Conservation (phyloP, 2,113 vertebrate genomes). For the Clarias macrocephalus region DNA sequence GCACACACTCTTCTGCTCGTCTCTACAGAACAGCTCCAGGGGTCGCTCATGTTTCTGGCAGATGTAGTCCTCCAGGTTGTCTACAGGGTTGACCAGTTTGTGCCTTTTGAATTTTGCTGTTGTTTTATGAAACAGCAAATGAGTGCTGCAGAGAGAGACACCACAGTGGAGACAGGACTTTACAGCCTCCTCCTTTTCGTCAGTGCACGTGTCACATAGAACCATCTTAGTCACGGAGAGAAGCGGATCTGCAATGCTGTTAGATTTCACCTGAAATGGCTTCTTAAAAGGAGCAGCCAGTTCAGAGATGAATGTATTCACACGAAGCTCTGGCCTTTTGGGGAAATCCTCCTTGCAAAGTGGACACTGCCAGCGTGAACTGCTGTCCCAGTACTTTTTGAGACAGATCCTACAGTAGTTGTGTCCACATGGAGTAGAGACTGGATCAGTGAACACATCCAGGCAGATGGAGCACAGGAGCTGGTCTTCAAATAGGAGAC, state of each 20-base stretch:
- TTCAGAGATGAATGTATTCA: too few relatives aligned
- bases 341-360: too few relatives aligned
- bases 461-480: too few relatives aligned
- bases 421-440: too few relatives aligned
- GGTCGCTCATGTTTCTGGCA: constrained; percentile 4
- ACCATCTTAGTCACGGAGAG: neutral
- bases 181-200: neutral
- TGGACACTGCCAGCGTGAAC: too few relatives aligned
- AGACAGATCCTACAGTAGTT: too few relatives aligned
- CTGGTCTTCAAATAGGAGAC: too few relatives aligned
- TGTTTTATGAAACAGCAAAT: constrained; percentile 3
- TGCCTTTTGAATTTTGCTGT: neutral
- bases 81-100: neutral
- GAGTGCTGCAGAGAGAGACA: neutral
- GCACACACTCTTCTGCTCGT: neutral
- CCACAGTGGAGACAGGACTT: neutral
- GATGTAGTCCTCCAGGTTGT: constrained; percentile 9
- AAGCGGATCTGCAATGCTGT: neutral
- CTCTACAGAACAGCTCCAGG: constrained; percentile 2
- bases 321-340: too few relatives aligned
- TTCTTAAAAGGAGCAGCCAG: too few relatives aligned
- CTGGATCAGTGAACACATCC: too few relatives aligned
- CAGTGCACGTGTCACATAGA: neutral
- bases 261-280: too few relatives aligned
- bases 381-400: too few relatives aligned